phyloP scores from a whole-genome alignment of 2,113 vertebrate genomes.

The Cnemophilus loriae region DNA sequence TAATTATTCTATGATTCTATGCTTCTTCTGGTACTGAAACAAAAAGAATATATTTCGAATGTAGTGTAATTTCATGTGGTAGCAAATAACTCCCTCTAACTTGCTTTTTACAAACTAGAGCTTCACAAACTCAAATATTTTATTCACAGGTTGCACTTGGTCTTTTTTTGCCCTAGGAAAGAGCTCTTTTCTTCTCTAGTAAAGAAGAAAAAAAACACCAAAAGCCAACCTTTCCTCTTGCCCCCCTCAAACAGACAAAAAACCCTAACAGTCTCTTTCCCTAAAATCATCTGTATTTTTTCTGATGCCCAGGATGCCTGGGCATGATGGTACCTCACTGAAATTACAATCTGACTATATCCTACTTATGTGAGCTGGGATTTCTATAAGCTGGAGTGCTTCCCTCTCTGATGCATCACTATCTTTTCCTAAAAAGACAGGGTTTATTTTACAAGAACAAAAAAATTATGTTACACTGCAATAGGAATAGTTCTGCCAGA shows the following conservation, averaged over 20 bases:
- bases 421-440: neutral
- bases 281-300: neutral
- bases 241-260: neutral
- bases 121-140: neutral
- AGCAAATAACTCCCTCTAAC: neutral
- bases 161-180: neutral
- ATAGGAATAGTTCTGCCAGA: neutral
- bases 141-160: neutral
- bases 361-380: neutral
- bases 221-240: accelerated
- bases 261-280: accelerated
- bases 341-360: neutral
- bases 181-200: neutral
- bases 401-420: neutral
- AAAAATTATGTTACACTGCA: neutral
- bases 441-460: neutral
- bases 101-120: neutral
- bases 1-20: neutral
- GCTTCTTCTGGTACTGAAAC: neutral
- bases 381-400: neutral
- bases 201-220: neutral
- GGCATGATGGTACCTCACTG: neutral
- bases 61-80: neutral
- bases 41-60: neutral
- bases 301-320: neutral